Conservation (phyloP, 2,888 invertebrate genomes). For the Drosophila paranaensis region DNA sequence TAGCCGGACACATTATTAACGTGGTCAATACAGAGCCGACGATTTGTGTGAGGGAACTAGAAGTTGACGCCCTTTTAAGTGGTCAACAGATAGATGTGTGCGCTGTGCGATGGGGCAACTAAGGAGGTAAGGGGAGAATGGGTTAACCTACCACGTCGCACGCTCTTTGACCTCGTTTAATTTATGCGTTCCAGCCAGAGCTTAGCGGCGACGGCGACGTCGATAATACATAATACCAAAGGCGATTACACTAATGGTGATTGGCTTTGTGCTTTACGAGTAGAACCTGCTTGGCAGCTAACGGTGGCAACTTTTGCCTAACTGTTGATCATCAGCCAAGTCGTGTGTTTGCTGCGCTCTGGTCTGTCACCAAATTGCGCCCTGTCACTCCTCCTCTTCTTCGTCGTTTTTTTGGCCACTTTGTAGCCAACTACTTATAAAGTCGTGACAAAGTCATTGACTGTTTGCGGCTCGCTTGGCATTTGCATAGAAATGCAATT, state of each 20-base stretch:
- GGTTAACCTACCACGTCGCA: conserved; percentile 42
- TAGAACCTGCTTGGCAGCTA: conserved; percentile 50
- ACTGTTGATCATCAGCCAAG: conserved; percentile 76
- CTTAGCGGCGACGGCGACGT: conserved; percentile 31
- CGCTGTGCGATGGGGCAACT: background rate
- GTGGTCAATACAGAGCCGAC: conserved; percentile 61
- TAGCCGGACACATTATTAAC: conserved; percentile 49
- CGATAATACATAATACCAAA: conserved; percentile 76
- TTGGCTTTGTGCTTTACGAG: conserved; percentile 74
- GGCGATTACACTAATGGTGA: conserved; percentile 80
- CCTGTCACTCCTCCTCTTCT: background rate
- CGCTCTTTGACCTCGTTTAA: conserved; percentile 67
- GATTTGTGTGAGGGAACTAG: conserved; percentile 44
- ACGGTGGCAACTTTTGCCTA: conserved; percentile 70
- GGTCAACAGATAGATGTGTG: conserved; percentile 21
- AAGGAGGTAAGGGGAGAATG: conserved; percentile 1
- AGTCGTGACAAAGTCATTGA: conserved; percentile 80
- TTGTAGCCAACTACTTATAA: conserved; percentile 73
- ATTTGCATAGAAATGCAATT: conserved; percentile 80
- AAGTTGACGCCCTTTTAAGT: conserved; percentile 63
- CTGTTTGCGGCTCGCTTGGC: conserved; percentile 67
- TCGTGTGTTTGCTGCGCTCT: conserved; percentile 30
- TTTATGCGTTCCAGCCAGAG: conserved; percentile 60
- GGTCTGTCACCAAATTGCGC: conserved; percentile 44
- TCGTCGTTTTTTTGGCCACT: conserved; percentile 46